phyloP scores from a whole-genome alignment of 2,113 vertebrate species.

The Hassar affinis region DNA sequence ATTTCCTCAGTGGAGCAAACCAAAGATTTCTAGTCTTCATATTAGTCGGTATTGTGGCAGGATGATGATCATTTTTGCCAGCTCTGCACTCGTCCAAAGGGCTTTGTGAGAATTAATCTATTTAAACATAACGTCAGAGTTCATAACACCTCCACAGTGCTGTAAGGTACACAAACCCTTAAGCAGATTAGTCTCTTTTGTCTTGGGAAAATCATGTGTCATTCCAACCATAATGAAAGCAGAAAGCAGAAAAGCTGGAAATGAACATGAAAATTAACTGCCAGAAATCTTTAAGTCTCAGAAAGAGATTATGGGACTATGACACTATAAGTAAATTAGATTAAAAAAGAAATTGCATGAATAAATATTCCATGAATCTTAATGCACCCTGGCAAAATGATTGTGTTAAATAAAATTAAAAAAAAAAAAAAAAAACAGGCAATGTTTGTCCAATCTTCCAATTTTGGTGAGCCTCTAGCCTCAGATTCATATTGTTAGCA shows the following conservation, averaged over 20 bases:
- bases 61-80: not conserved
- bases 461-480: not conserved
- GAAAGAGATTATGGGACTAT: not conserved
- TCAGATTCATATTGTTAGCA: not conserved
- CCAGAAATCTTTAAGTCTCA: not conserved
- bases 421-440: too few species aligned
- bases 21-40: not conserved
- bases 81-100: not conserved
- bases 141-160: not conserved
- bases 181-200: not conserved
- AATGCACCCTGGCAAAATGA: not conserved
- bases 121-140: not conserved
- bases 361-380: not conserved
- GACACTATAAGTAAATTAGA: not conserved
- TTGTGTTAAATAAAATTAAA: not conserved
- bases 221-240: not conserved
- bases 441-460: not conserved
- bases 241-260: slow-evolving; percentile 4
- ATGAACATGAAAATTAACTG: not conserved
- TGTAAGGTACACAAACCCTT: not conserved
- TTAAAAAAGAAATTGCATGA: not conserved
- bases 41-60: not conserved
- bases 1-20: not conserved
- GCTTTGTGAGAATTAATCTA: not conserved
- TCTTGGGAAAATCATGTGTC: not conserved